phyloP scores from a whole-genome alignment of 2,797 vertebrate genomes.

The Argentina silus region DNA sequence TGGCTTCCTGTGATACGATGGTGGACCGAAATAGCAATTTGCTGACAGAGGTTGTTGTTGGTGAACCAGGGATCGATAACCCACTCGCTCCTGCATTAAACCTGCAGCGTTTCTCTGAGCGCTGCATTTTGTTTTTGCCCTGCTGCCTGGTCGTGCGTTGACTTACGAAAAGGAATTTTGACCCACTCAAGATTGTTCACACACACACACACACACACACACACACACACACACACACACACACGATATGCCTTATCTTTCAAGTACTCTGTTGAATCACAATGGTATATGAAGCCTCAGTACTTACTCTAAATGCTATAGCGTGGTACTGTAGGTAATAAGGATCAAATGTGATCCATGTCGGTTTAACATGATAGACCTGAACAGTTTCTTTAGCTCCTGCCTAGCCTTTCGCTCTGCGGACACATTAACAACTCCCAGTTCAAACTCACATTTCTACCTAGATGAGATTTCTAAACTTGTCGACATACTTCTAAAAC shows the following conservation, averaged over 20 bases:
- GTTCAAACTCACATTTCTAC: too few species aligned
- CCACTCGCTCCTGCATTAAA: constrained; percentile 49
- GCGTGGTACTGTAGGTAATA: too few species aligned
- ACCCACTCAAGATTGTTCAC: constrained; percentile 40
- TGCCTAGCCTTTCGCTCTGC: too few species aligned
- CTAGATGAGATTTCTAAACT: too few species aligned
- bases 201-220: neutral
- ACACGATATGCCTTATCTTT: neutral
- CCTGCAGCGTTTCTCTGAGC: constrained; percentile 59
- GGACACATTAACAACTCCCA: too few species aligned
- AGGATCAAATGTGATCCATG: too few species aligned
- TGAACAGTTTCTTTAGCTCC: too few species aligned
- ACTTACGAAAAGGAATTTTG: constrained; percentile 44
- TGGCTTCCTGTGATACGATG: constrained; percentile 67
- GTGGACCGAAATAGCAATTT: constrained; percentile 76
- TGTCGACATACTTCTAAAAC: too few species aligned
- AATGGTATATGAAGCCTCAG: too few species aligned
- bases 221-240: neutral
- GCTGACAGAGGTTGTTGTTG: constrained; percentile 79
- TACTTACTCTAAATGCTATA: too few species aligned
- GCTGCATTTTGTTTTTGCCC: constrained; percentile 62
- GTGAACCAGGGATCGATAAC: constrained; percentile 74
- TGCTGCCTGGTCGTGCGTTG: constrained; percentile 47
- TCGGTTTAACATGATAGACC: too few species aligned
- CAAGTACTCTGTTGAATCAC: neutral